A percentile compares a stretch with the other conserved stretches of the same genome.
These are phyloP conservation scores for Drosophila lowei DNA, from an alignment of 1,140 invertebrate genomes.

Conservation along the genomic window DNA sequence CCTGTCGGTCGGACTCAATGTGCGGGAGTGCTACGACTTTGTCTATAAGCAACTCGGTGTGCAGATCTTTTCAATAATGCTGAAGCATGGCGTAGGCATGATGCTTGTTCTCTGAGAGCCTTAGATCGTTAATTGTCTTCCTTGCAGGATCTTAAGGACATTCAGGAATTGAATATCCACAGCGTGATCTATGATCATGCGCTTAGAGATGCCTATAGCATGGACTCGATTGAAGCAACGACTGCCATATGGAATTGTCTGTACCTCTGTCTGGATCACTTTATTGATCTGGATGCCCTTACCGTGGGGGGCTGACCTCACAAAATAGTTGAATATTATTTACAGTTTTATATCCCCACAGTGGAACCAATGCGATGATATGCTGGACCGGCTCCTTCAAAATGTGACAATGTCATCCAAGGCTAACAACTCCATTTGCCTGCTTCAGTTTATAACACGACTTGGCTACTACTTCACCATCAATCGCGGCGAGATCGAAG, in stretches of 20 bases:
- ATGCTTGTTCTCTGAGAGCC: too few species aligned
- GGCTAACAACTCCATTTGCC: constrained; percentile 38
- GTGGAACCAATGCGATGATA: constrained; percentile 73
- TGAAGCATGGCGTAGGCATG: constrained; percentile 45
- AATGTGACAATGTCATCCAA: constrained; percentile 55
- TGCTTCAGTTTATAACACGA: constrained; percentile 56
- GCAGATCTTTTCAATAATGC: constrained; percentile 48
- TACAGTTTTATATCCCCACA: neutral
- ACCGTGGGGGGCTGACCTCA: constrained; percentile 16
- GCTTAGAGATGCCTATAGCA: constrained; percentile 50
- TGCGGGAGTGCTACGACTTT: constrained; percentile 48
- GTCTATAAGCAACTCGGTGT: constrained; percentile 57
- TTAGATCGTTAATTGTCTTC: neutral
- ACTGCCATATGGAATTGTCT: constrained; percentile 55
- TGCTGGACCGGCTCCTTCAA: constrained; percentile 59
- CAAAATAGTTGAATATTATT: neutral
- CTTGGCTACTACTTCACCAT: constrained; percentile 62
- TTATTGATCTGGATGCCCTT: constrained; percentile 42
- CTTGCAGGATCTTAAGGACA: constrained; percentile 36
- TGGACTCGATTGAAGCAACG: constrained; percentile 45
- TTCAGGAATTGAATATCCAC: constrained; percentile 62
- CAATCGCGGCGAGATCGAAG: constrained; percentile 43
- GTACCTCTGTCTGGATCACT: constrained; percentile 64
- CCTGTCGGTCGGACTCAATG: constrained; percentile 59
- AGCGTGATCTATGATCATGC: constrained; percentile 64